Evolutionary conservation across 2,888 invertebrate species (phyloP).

Genomic region (Mesoligia furuncula): DNA sequence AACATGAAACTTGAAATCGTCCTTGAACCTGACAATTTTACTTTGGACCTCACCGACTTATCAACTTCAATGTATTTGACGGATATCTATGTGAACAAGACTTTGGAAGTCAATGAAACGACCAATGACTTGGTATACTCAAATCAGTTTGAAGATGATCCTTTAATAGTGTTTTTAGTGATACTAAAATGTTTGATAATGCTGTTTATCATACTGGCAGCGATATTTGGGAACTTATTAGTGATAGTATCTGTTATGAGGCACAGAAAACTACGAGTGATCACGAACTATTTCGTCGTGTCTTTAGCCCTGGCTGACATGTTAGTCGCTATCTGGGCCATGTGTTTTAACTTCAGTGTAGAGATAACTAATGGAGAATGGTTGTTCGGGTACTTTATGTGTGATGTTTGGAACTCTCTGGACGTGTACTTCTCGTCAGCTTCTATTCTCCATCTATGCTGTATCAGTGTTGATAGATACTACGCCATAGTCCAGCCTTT

Average conservation of each 20-base stretch:
- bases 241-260: conserved; percentile 96
- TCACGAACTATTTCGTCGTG: conserved; percentile 99
- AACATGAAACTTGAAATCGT: conserved; percentile 83
- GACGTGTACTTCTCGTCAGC: conserved; percentile 98
- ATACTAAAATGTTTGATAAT: conserved; percentile 95
- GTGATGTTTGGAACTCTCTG: conserved; percentile 98
- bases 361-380: conserved; percentile 95
- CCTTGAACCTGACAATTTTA: conserved; percentile 79
- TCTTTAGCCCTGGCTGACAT: conserved; percentile 98
- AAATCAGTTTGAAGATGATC: conserved; percentile 82
- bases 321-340: conserved; percentile 97
- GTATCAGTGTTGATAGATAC: conserved; percentile 96
- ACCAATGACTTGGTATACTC: conserved; percentile 81
- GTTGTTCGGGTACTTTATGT: conserved; percentile 97
- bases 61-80: conserved; percentile 88
- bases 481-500: conserved; percentile 98
- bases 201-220: conserved; percentile 96
- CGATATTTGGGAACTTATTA: conserved; percentile 96
- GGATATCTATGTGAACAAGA: conserved; percentile 81
- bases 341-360: conserved; percentile 98
- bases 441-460: conserved; percentile 97
- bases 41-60: conserved; percentile 81
- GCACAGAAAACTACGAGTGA: conserved; percentile 92
- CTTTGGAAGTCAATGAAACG: conserved; percentile 80
- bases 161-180: conserved; percentile 91